Conservation (phyloP, 2,113 vertebrate species). For the Cariama cristata region DNA sequence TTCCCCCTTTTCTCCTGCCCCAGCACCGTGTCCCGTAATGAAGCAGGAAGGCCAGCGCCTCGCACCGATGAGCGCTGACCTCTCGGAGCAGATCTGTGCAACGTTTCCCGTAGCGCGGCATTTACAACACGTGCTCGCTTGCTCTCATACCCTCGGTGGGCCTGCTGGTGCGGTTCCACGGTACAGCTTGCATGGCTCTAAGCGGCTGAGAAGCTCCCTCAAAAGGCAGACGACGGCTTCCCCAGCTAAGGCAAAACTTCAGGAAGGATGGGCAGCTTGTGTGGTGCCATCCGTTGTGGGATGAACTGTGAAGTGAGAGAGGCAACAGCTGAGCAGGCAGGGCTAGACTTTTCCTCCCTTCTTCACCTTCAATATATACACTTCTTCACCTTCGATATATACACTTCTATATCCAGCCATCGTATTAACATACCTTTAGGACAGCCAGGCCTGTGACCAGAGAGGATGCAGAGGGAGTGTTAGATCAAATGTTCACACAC, state of each 20-base stretch:
- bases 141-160: accelerated
- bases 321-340: background rate
- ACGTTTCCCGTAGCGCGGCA: accelerated
- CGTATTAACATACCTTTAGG: background rate
- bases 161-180: background rate
- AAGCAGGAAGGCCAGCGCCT: background rate
- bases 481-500: background rate
- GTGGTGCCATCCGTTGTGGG: accelerated
- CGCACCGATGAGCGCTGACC: background rate
- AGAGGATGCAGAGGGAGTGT: background rate
- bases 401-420: accelerated
- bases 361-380: accelerated
- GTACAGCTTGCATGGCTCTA: background rate
- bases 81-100: accelerated
- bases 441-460: background rate
- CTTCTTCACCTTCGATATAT: background rate
- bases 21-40: background rate
- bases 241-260: background rate
- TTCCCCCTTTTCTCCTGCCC: background rate
- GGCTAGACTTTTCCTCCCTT: background rate
- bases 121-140: accelerated
- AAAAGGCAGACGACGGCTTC: background rate
- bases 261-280: background rate
- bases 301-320: background rate
- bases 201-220: background rate